A percentile compares a stretch with the other conserved stretches of the same genome.
Conservation (phyloP, 2,797 vertebrate species). For the Crax fasciolata region DNA sequence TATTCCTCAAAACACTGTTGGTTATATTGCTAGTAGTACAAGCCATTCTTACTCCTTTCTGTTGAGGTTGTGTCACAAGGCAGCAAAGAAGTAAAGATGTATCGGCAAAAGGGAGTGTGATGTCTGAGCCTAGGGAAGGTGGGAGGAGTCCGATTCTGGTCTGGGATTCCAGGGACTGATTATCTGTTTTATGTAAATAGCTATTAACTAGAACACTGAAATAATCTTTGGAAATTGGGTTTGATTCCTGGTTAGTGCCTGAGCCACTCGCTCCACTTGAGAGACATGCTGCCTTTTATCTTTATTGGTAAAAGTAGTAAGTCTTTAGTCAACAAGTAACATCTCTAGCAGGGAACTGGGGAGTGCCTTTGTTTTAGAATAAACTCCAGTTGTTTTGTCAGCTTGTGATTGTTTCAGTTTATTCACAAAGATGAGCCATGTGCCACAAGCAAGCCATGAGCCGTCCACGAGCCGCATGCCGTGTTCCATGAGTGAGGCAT, state of each 20-base stretch:
- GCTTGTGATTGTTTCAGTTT: not conserved
- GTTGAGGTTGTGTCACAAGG: not conserved
- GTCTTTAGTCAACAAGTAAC: not conserved
- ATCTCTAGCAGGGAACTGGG: not conserved
- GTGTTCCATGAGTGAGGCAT: too few relatives aligned
- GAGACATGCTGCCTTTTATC: not conserved
- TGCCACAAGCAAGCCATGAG: too few relatives aligned
- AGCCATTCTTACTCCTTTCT: not conserved
- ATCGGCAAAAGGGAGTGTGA: not conserved
- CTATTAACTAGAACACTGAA: not conserved
- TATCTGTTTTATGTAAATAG: not conserved
- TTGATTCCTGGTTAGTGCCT: not conserved
- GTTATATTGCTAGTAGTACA: not conserved
- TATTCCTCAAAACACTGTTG: not conserved
- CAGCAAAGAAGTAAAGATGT: not conserved
- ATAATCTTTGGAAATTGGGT: not conserved
- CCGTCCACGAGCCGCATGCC: too few relatives aligned
- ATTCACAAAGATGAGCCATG: not conserved
- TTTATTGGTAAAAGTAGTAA: not conserved
- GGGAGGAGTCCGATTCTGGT: not conserved
- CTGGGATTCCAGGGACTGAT: not conserved
- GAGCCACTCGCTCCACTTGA: not conserved
- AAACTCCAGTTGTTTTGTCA: not conserved
- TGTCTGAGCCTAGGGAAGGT: not conserved
- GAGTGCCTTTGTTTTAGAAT: not conserved